Percentiles rank a stretch among this genome's conserved stretches.
These are phyloP conservation scores for Drosophila insularis DNA, from an alignment of 1,140 invertebrate species.

Conservation along the genomic window DNA sequence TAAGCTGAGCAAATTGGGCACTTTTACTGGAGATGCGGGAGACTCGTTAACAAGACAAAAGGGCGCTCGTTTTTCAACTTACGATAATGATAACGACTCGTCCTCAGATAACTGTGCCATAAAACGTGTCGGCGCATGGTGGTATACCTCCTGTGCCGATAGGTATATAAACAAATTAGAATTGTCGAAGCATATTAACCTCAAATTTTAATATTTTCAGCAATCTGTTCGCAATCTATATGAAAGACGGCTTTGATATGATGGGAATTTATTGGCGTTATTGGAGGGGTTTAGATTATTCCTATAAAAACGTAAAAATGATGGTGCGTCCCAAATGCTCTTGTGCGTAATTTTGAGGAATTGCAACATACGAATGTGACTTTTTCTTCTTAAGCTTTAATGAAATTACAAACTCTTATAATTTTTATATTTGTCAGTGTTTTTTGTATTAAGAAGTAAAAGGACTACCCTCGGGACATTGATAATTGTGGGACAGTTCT, in stretches of 20 bases:
- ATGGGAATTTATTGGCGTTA: not conserved
- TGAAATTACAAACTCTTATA: too few relatives aligned
- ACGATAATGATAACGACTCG: not conserved
- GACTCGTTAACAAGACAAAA: not conserved
- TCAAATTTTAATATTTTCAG: not conserved
- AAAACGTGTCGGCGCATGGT: not conserved
- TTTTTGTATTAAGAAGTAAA: not conserved
- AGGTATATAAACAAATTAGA: not conserved
- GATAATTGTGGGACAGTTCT: conserved; percentile 22
- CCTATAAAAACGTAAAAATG: not conserved
- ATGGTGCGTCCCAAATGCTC: not conserved
- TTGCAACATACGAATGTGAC: too few relatives aligned
- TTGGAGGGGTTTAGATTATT: not conserved
- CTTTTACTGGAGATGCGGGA: conserved; percentile 8
- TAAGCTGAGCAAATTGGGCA: not conserved
- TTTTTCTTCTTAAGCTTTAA: too few relatives aligned
- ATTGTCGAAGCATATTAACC: too few relatives aligned
- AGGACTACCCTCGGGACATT: conserved; percentile 21
- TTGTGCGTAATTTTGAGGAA: too few relatives aligned
- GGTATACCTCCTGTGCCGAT: not conserved
- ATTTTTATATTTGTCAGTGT: too few relatives aligned
- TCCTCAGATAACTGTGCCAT: not conserved
- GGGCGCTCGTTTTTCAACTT: not conserved
- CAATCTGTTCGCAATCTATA: conserved; percentile 3
- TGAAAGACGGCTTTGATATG: not conserved